Evolutionary conservation across 2,797 vertebrate species (phyloP), one percentile per base, ranked within the genome.

Genomic region (Xyrichtys novacula): DNA sequence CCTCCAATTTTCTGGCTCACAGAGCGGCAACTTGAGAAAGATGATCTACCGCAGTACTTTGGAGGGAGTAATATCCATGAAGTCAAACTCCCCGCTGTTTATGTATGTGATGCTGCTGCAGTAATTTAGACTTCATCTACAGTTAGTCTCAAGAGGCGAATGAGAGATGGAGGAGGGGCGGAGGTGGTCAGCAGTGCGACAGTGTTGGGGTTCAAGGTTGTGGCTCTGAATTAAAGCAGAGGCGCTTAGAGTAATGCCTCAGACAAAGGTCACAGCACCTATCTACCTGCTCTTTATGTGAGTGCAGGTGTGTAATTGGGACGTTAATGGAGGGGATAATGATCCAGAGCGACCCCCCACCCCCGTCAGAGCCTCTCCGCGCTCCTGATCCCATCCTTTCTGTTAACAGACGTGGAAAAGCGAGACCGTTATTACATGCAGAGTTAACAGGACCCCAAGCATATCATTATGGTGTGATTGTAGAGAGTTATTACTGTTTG

Each of bases 281-380:
- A 79, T 88, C 83, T 59, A 74, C 40, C 64, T 39, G 39, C 76
- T 78, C 59, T 74, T 86, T 86, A 88, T 85, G 78, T 12, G 79
- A 74, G 73, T 38, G 43, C 65, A 68, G 82, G 83, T 80, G 88
- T 85, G 87, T 94, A 93, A 93, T 88, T 85, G 82, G 80, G 80
- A 74, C 58, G 85, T 88, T 90, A 91, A 91, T 85, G 81, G 60
- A 38, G 69, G 76, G 88, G 80, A 89, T 91, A 91, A 92, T 81
- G 84, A 86, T 74, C 82, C 55, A 23, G 74, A 7, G 19, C 1
- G 25, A 74, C 73, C 76, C 79, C 63, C 64, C 53, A 52, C 75
- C 60, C 74, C 74, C 71, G 56, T 69, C 48, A 4, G 20, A 26
- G 39, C 76, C 48, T 48, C 56, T 40, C 36, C 25, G 15, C 16